Evolutionary conservation across 2,113 vertebrate genomes (phyloP).

Genomic region (Accipiter virgatus): DNA sequence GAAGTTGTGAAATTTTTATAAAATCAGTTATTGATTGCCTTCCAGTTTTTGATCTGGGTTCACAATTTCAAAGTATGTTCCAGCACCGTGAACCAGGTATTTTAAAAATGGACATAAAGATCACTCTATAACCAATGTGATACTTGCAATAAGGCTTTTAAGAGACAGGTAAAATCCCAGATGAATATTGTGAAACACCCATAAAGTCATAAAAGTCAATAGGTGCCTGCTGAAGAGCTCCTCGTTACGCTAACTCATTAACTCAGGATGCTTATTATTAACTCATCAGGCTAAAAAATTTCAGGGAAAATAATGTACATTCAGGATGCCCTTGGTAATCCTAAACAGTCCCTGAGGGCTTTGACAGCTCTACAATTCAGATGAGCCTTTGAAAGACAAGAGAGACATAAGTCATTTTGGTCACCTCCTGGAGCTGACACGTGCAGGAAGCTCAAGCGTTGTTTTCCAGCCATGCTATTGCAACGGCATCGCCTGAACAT

Average conservation of each 20-base stretch:
- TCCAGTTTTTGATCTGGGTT: background rate
- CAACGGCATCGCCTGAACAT: background rate
- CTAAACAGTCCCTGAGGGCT: background rate
- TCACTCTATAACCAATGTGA: background rate
- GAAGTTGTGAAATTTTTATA: background rate
- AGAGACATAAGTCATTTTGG: background rate
- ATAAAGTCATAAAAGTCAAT: background rate
- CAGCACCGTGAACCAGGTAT: background rate
- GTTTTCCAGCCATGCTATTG: background rate
- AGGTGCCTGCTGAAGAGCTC: background rate
- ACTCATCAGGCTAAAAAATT: background rate
- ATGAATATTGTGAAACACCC: background rate
- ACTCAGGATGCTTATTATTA: background rate
- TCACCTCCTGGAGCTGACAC: background rate
- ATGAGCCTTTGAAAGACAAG: background rate
- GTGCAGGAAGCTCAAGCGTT: background rate
- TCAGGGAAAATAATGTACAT: background rate
- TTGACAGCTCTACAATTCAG: background rate
- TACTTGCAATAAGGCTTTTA: background rate
- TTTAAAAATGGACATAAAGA: background rate
- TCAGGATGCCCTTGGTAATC: background rate
- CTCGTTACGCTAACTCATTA: rapidly evolving
- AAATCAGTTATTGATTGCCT: background rate
- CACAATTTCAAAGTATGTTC: background rate
- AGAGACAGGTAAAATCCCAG: background rate